Percentiles rank a stretch among this genome's conserved stretches.
phyloP scores from a whole-genome alignment of 2,888 invertebrate genomes.

The Cybosia mesomella region DNA sequence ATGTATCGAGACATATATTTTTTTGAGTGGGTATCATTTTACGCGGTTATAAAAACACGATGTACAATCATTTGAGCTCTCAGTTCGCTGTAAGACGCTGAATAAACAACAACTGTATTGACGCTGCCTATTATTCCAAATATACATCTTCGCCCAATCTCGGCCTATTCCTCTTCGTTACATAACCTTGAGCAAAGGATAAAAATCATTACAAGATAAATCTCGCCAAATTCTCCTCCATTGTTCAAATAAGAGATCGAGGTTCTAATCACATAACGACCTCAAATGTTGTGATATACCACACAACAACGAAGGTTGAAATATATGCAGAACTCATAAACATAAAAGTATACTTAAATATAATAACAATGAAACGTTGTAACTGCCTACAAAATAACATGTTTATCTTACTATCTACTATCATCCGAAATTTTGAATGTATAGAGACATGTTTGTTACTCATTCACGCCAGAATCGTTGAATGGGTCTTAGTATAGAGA shows the following conservation, averaged over 20 bases:
- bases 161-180: too few species aligned
- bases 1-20: too few species aligned
- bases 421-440: background rate
- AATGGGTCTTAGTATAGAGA: too few species aligned
- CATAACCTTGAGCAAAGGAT: background rate
- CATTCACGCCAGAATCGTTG: too few species aligned
- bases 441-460: too few species aligned
- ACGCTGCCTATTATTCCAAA: too few species aligned
- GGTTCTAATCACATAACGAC: slow-evolving; percentile 10
- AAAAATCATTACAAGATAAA: background rate
- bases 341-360: slow-evolving; percentile 11
- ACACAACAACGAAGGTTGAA: slow-evolving; percentile 6
- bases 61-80: too few species aligned
- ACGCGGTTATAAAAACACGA: too few species aligned
- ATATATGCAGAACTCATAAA: slow-evolving; percentile 17
- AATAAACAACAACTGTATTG: too few species aligned
- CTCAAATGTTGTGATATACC: slow-evolving; percentile 8
- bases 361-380: slow-evolving; percentile 11
- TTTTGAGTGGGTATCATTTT: too few species aligned
- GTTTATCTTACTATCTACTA: background rate
- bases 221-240: slow-evolving; percentile 10
- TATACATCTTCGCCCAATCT: too few species aligned
- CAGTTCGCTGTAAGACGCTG: too few species aligned
- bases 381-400: background rate
- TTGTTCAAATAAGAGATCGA: slow-evolving; percentile 7